phyloP scores from a whole-genome alignment of 2,888 invertebrate species.

The Machimus rusticus region DNA sequence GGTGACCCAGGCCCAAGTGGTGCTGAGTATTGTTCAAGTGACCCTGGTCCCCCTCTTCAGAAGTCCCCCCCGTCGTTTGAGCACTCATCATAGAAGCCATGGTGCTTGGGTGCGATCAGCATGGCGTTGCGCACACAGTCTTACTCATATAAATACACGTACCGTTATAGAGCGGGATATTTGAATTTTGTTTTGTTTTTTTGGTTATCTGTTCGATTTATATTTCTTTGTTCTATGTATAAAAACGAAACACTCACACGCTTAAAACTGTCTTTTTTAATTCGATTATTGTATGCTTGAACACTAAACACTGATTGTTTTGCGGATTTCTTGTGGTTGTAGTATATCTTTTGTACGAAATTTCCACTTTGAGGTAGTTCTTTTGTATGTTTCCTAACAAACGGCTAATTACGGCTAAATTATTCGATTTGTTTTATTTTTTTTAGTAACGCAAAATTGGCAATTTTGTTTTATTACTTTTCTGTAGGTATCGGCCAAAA shows the following conservation, averaged over 20 bases:
- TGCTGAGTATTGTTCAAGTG: slow-evolving; percentile 53
- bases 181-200: not conserved
- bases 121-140: slow-evolving; percentile 34
- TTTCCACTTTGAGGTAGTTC: slow-evolving; percentile 35
- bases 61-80: slow-evolving; percentile 59
- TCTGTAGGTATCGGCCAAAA: slow-evolving; percentile 39
- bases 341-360: slow-evolving; percentile 28
- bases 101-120: slow-evolving; percentile 48
- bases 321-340: slow-evolving; percentile 10
- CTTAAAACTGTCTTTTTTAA: not conserved
- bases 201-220: not conserved
- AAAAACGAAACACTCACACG: not conserved
- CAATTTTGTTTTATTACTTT: not conserved
- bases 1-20: slow-evolving; percentile 58
- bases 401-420: slow-evolving; percentile 18
- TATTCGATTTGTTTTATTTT: not conserved
- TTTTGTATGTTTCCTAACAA: slow-evolving; percentile 13
- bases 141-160: not conserved
- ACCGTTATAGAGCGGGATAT: not conserved
- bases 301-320: slow-evolving; percentile 36
- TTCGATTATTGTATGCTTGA: slow-evolving; percentile 28
- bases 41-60: slow-evolving; percentile 53
- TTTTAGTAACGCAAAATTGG: slow-evolving; percentile 32
- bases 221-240: not conserved
- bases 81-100: slow-evolving; percentile 63